Conservation (phyloP, 2,797 vertebrate genomes). For the Pteronotus mesoamericanus region DNA sequence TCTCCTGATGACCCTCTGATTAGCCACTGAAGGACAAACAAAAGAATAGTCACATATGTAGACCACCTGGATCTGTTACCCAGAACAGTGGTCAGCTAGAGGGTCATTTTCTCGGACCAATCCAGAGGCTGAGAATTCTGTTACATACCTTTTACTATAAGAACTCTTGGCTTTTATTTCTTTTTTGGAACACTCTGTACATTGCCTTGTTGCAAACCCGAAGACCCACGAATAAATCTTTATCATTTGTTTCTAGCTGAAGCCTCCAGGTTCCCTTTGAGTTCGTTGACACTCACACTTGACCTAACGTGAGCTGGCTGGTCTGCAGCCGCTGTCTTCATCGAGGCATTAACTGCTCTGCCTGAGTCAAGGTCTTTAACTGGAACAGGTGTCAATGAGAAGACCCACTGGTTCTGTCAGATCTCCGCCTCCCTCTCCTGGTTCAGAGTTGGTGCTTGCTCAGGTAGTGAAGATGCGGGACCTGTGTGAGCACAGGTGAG, state of each 20-base stretch:
- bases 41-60: too few relatives aligned
- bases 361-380: neutral
- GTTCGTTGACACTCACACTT: neutral
- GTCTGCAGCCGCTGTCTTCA: neutral
- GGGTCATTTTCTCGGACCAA: neutral
- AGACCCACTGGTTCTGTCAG: neutral
- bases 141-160: neutral
- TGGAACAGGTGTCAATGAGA: neutral
- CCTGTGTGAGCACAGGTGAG: neutral
- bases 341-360: neutral
- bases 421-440: neutral
- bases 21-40: neutral
- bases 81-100: neutral
- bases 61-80: neutral
- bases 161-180: neutral
- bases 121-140: too few relatives aligned
- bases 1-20: neutral
- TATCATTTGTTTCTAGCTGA: neutral
- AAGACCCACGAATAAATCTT: neutral
- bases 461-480: neutral
- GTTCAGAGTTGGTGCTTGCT: neutral
- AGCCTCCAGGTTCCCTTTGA: neutral
- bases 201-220: neutral
- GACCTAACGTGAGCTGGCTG: neutral
- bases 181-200: neutral